Percentiles rank a stretch among this genome's conserved stretches.
Conservation (phyloP, 2,888 invertebrate genomes). For the Sericinus montela region DNA sequence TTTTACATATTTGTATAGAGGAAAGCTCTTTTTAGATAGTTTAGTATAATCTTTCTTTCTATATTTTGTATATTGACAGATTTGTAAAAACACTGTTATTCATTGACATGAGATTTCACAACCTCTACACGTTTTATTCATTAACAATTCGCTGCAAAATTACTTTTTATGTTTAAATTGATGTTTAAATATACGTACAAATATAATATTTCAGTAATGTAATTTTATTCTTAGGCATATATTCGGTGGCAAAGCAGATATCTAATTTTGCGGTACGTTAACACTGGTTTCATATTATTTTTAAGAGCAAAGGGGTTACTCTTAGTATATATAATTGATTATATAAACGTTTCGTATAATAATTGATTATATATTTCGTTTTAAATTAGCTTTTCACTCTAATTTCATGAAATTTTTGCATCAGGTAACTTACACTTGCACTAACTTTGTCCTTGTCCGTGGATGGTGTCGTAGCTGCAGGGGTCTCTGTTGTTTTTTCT, state of each 20-base stretch:
- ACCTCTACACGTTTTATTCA: constrained; percentile 23
- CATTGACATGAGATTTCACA: constrained; percentile 27
- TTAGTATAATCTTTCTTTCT: too few species aligned
- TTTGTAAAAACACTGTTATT: constrained; percentile 11
- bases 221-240: too few species aligned
- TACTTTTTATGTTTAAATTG: too few species aligned
- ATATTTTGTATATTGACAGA: not conserved
- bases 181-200: too few species aligned
- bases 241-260: not conserved
- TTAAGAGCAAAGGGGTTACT: not conserved
- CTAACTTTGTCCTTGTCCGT: constrained; percentile 83
- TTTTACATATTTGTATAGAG: too few species aligned
- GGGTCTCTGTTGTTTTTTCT: constrained; percentile 87
- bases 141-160: too few species aligned
- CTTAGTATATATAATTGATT: not conserved
- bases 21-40: too few species aligned
- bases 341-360: too few species aligned
- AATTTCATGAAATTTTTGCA: constrained; percentile 83
- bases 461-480: constrained; percentile 80
- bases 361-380: too few species aligned
- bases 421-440: constrained; percentile 82
- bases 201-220: too few species aligned
- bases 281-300: not conserved
- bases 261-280: not conserved
- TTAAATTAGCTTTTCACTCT: constrained; percentile 80